A percentile compares a stretch with the other conserved stretches of the same genome.
These are phyloP conservation scores for Arizona elegans DNA, from an alignment of 2,113 vertebrate species.

Conservation along the genomic window DNA sequence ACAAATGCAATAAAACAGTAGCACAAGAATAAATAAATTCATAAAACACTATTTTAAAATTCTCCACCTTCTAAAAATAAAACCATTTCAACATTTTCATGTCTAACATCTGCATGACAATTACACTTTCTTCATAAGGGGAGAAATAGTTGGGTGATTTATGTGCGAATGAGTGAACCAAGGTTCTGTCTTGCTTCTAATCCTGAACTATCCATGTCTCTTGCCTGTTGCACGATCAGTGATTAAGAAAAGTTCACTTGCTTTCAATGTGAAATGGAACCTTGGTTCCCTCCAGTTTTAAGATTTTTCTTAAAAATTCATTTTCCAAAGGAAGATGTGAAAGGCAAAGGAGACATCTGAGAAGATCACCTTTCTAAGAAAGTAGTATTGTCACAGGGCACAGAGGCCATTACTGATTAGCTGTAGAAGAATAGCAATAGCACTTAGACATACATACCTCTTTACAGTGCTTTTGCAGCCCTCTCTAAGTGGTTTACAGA, in stretches of 20 bases:
- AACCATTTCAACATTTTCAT: neutral
- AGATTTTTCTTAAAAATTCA: neutral
- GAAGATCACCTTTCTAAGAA: neutral
- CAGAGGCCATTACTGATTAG: neutral
- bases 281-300: neutral
- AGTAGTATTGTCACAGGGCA: neutral
- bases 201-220: neutral
- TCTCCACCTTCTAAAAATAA: neutral
- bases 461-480: too few species aligned
- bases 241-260: neutral
- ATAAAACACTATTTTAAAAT: neutral
- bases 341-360: neutral
- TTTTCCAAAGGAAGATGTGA: neutral
- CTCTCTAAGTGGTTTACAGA: too few species aligned
- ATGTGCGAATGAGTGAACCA: neutral
- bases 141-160: neutral
- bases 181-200: neutral
- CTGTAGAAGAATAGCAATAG: neutral
- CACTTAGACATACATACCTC: too few species aligned
- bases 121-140: neutral
- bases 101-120: neutral
- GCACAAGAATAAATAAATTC: neutral
- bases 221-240: too few species aligned
- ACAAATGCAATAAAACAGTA: neutral
- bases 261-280: neutral